These are phyloP conservation scores for Trichogramma dendrolimi DNA, from an alignment of 2,888 invertebrate genomes.

Conservation along the genomic window DNA sequence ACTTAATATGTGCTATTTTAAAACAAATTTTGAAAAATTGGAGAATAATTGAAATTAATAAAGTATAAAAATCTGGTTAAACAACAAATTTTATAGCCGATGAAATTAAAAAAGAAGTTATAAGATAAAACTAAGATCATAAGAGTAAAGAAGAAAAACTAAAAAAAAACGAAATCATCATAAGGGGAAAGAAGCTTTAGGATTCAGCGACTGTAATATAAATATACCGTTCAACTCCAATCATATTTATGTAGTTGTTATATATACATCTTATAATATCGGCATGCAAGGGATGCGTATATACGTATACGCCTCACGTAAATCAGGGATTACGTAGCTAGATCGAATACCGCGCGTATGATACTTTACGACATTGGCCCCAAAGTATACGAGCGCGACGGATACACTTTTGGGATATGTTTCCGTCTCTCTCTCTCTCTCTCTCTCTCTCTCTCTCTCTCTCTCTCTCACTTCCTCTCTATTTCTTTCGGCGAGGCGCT, in stretches of 20 bases:
- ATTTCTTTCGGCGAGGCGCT: background rate
- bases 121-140: no score
- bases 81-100: no score
- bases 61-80: no score
- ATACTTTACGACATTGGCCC: conserved; percentile 32
- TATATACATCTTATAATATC: background rate
- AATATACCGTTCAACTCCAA: conserved; percentile 35
- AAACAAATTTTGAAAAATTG: no score
- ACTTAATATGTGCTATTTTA: no score
- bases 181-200: conserved; percentile 13
- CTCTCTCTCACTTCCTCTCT: background rate
- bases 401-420: conserved; percentile 6
- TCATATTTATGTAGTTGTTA: conserved; percentile 48
- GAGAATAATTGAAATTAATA: no score
- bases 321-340: conserved; percentile 45
- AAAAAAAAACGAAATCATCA: no score
- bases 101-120: no score
- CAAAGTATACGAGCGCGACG: background rate
- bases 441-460: conserved; percentile 2
- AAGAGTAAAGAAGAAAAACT: no score
- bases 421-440: conserved; percentile 1
- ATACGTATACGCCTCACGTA: conserved; percentile 34
- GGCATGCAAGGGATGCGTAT: conserved; percentile 18
- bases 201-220: conserved; percentile 8
- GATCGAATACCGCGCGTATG: conserved; percentile 45